Base-by-base conservation (phyloP, 2,797 vertebrate species). In the Gorsachius magnificus region DNA sequence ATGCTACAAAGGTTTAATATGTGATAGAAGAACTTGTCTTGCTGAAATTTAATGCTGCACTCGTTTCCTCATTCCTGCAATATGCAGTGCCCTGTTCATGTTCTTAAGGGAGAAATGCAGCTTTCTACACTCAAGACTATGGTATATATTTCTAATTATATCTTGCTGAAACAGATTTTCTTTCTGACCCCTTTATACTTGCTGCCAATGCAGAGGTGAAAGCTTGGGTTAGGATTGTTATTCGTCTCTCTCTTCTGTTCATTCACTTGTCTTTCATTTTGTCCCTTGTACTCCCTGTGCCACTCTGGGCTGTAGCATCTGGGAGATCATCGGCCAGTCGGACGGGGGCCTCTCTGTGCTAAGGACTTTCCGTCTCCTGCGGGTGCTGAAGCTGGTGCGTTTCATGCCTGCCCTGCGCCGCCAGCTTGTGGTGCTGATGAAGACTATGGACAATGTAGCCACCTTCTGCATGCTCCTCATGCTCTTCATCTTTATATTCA, bases 401-500 rank as follows among this genome's bases (percentile, higher is more conserved):
- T 99, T 99, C 98, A 99, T 99, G 99, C 99, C 99, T 0, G 99
- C 99, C 0, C 97, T 99, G 85, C 98, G 99, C 83, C 98, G 99
- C 35, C 99, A 99, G 97, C 98, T 99, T 17, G 99, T 99, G 89
- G 99, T 99, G 83, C 98, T 99, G 88, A 99, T 99, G 99, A 99
- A 99, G 98, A 99, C 99, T 81, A 99, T 99, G 99, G 99, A 99
- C 98, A 99, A 99, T 0, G 99, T 99, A 97, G 99, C 99, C 96
- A 99, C 99, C 29, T 99, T 99, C 98, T 99, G 99, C 97, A 99
- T 99, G 99, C 98, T 99, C 14, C 99, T 99, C 57, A 99, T 99
- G 99, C 99, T 99, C 78, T 99, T 98, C 97, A 98, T 98, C 97
- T 99, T 99, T 97, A 99, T 99, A 94, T 99, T 99, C 97, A 99